Evolutionary conservation across 2,888 invertebrate species (phyloP).

Genomic region (Cinara cedri): DNA sequence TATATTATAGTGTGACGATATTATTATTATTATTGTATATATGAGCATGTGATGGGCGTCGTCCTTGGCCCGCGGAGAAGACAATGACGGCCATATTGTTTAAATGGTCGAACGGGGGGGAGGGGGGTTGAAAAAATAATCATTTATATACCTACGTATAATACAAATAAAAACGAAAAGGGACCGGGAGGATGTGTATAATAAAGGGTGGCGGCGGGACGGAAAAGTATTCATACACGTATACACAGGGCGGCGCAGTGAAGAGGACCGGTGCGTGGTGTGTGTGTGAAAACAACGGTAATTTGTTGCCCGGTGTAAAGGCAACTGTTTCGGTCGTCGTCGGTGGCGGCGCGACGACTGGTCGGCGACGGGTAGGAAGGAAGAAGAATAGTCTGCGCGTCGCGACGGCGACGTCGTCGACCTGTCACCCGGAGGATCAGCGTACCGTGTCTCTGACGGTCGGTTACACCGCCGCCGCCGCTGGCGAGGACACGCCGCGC

Average conservation of each 20-base stretch:
- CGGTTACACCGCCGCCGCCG: background rate
- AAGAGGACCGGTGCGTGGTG: slow-evolving; percentile 31
- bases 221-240: background rate
- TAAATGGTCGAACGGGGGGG: slow-evolving; percentile 39
- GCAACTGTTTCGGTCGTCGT: slow-evolving; percentile 32
- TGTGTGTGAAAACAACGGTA: slow-evolving; percentile 50
- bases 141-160: too few relatives aligned
- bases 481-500: background rate
- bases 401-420: slow-evolving; percentile 23
- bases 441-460: slow-evolving; percentile 35
- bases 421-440: slow-evolving; percentile 41
- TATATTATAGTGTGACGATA: background rate
- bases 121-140: background rate
- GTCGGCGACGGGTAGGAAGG: slow-evolving; percentile 15
- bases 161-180: slow-evolving; percentile 24
- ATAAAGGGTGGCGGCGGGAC: background rate
- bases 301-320: slow-evolving; percentile 49
- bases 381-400: too few relatives aligned
- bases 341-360: slow-evolving; percentile 18
- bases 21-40: background rate
- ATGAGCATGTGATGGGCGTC: slow-evolving; percentile 40
- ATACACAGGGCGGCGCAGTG: background rate
- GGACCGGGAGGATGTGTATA: background rate
- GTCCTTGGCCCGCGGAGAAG: slow-evolving; percentile 37
- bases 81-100: slow-evolving; percentile 56